These are phyloP conservation scores for Nycteola revayana DNA, from an alignment of 2,888 invertebrate species.

Conservation along the genomic window DNA sequence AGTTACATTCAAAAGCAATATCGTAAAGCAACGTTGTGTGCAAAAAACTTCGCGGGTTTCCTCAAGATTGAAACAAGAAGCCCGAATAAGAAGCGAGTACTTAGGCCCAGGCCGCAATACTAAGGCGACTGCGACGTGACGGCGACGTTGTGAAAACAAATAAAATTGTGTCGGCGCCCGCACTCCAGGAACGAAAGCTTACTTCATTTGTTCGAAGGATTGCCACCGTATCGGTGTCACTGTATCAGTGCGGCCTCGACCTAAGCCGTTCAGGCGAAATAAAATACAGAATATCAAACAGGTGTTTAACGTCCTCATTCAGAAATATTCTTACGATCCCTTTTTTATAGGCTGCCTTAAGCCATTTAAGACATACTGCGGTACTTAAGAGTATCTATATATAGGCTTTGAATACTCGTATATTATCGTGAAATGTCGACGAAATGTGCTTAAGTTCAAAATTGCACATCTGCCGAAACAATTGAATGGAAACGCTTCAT, in stretches of 20 bases:
- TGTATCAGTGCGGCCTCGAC: too few relatives aligned
- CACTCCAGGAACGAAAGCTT: too few relatives aligned
- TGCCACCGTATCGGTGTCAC: too few relatives aligned
- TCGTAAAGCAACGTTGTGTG: constrained; percentile 9
- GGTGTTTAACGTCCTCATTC: constrained; percentile 42
- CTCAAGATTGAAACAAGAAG: constrained; percentile 25
- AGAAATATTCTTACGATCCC: constrained; percentile 30
- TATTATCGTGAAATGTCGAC: constrained; percentile 34
- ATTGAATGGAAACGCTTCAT: constrained; percentile 9
- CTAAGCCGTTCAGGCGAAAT: constrained; percentile 30
- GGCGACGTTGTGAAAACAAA: too few relatives aligned
- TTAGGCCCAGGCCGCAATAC: too few relatives aligned
- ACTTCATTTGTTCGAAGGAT: too few relatives aligned
- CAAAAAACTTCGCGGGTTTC: constrained; percentile 15
- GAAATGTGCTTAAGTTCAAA: constrained; percentile 41
- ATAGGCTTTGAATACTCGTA: constrained; percentile 37
- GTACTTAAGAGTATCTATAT: constrained; percentile 40
- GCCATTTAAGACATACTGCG: constrained; percentile 37
- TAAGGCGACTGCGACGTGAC: too few relatives aligned
- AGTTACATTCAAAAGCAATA: constrained; percentile 16
- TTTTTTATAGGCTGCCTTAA: constrained; percentile 48
- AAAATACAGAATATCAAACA: constrained; percentile 43
- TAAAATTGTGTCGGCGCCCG: too few relatives aligned
- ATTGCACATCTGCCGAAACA: constrained; percentile 25
- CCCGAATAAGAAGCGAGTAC: constrained; percentile 19